Conservation (phyloP, 1,140 invertebrate genomes). For the Macrotrachela quadricornifera region DNA sequence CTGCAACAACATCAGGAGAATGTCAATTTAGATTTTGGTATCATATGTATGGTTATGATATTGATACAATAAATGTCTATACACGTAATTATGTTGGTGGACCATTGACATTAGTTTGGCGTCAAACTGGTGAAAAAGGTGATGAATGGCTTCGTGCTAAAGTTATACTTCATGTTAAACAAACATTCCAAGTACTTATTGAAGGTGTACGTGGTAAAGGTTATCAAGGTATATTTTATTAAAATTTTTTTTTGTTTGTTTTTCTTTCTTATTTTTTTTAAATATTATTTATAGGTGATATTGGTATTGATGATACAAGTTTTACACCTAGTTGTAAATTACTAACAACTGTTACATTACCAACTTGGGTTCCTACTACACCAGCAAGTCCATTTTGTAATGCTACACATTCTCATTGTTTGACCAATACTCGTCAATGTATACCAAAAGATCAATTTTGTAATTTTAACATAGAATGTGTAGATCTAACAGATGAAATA, state of each 20-base stretch:
- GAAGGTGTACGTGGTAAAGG: background rate
- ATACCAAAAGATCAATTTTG: conserved; percentile 14
- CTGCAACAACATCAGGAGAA: background rate
- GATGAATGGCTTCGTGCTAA: conserved; percentile 17
- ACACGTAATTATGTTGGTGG: conserved; percentile 9
- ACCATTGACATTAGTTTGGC: conserved; percentile 13
- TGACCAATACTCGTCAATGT: conserved; percentile 9
- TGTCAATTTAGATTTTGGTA: conserved; percentile 5
- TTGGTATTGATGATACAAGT: conserved; percentile 17
- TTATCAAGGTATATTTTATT: background rate
- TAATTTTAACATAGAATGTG: conserved; percentile 20
- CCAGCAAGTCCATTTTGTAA: background rate
- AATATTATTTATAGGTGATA: conserved; percentile 13
- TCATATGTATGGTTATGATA: conserved; percentile 5
- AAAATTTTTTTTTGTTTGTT: no score
- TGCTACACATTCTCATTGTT: no score
- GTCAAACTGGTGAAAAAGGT: conserved; percentile 17
- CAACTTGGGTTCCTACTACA: no score
- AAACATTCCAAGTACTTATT: conserved; percentile 6
- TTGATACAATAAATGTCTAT: conserved; percentile 1
- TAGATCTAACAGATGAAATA: conserved; percentile 20
- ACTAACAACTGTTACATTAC: background rate
- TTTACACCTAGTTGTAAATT: background rate
- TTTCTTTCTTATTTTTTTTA: conserved; percentile 1
- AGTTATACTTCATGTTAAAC: conserved; percentile 13